Base-by-base conservation (phyloP, 2,797 vertebrate species). In the Chrysolophus pictus region DNA sequence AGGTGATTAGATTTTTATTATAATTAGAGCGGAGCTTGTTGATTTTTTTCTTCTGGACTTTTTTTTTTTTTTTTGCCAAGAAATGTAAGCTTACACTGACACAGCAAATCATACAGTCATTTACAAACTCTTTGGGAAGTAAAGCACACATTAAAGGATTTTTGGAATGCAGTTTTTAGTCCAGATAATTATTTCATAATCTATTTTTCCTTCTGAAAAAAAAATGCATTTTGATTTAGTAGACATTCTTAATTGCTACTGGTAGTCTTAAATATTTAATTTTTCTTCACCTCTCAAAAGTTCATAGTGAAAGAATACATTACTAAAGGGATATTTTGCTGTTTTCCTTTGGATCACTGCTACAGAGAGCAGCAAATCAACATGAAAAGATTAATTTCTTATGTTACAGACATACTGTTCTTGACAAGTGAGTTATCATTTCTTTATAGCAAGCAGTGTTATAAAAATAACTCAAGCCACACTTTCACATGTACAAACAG, bases 41-140 rank as follows among this genome's bases (percentile, higher is more conserved):
- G 47, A 4, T 86, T 80, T 77, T 88, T 95, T 96, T 94, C 88
- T 84, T 53, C 83, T 74, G 69, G 58, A 56, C 18, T 94, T 90
- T 41, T 41, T 41, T 41, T 42, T 42, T 17, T 42, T 42, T 42
- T 95, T 96, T 95, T 96, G 79, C 95, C 87, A 95, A 90, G 84
- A 88, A 88, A 70, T 88, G 93, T 41, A 72, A 97, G 83, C 71
- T 29, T 74, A n/a, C 19, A 39, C 76, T 96, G 85, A 97, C 89
- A 91, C 70, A 96, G 67, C 68, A 91, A 94, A 94, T 89, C 41
- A 91, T 91, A 63, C 88, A 90, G 96, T 96, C 49, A 87, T 96
- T 97, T 97, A 87, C 71, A 96, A 95, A 88, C 35, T 64, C 73
- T 93, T 95, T 94, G 79, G 49, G 89, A 95, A 94, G 78, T 81